phyloP scores from a whole-genome alignment of 2,888 invertebrate genomes.

The Meliscaeva auricollis region DNA sequence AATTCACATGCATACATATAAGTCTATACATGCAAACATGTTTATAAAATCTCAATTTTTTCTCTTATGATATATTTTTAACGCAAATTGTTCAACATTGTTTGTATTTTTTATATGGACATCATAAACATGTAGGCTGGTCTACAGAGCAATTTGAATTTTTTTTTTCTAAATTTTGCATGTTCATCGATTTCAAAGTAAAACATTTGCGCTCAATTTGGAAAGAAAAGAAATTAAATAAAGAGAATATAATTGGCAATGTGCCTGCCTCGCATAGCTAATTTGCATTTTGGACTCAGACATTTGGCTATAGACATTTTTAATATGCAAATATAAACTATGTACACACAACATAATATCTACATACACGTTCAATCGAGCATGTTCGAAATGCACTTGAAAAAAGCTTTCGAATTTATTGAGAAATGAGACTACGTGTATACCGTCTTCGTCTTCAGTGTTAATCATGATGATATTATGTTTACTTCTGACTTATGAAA shows the following conservation, averaged over 20 bases:
- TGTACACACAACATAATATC: background rate
- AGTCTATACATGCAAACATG: too few species aligned
- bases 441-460: background rate
- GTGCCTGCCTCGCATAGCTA: conserved; percentile 5
- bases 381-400: conserved; percentile 32
- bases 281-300: background rate
- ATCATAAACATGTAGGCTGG: too few species aligned
- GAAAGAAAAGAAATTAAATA: conserved; percentile 13
- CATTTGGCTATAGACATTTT: background rate
- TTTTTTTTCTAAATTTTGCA: conserved; percentile 1
- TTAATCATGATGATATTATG: background rate
- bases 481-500: conserved; percentile 5
- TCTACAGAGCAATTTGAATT: background rate
- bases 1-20: too few species aligned
- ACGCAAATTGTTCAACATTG: conserved; percentile 16
- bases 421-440: background rate
- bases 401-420: conserved; percentile 19
- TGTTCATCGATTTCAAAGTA: conserved; percentile 30
- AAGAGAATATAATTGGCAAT: conserved; percentile 18
- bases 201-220: conserved; percentile 21
- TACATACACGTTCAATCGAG: conserved; percentile 17
- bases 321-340: conserved; percentile 8
- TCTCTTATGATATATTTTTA: too few species aligned
- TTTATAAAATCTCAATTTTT: too few species aligned
- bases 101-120: too few species aligned